Evolutionary conservation across 2,797 vertebrate species (phyloP), one percentile per base, ranked within the genome.

Genomic region (Allobates femoralis): DNA sequence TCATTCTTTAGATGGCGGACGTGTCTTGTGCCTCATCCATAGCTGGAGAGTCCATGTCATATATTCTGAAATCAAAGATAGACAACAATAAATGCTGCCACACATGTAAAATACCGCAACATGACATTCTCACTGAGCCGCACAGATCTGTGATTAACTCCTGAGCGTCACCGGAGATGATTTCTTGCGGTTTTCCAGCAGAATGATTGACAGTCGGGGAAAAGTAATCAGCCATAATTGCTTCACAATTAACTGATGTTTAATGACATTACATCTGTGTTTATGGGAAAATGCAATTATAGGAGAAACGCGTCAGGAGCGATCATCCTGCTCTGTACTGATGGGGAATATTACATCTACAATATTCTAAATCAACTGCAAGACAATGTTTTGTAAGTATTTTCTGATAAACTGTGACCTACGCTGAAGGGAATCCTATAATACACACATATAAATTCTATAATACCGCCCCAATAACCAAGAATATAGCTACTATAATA

Each of bases 171-270:
- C 26, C n/a, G 19, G 8, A 28, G 41, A 81, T 51, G 23, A 81
- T 15, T 51, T 53, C 11, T 56, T 19, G 26, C 18, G 23, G 62
- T 16, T 53, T 34, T 53, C 41, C 53, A 67, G 53, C 19, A 21
- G 50, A 30, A 23, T 67, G 79, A 81, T 5, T 81, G 79, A 32
- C 62, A 81, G 79, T 18, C 21, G 79, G 18, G 28, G 62, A 50
- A 79, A 81, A 81, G 19, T 67, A 53, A 60, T 81, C 79, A 81
- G n/a, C 28, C 10, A 46, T 53, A 67, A 81, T 82, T 71, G 46
- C 51, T 71, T 37, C 10, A 12, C 80, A 82, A 82, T 82, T 56
- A 82, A 32, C 66, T 4, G 66, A 82, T 82, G 80, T 82, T 82
- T 82, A 71, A 71, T 81, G 28, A 81, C 55, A 46, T 81, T 67